A percentile compares a stretch with the other conserved stretches of the same genome.
Conservation (phyloP, 1,140 invertebrate species). For the Listronotus oregonensis region DNA sequence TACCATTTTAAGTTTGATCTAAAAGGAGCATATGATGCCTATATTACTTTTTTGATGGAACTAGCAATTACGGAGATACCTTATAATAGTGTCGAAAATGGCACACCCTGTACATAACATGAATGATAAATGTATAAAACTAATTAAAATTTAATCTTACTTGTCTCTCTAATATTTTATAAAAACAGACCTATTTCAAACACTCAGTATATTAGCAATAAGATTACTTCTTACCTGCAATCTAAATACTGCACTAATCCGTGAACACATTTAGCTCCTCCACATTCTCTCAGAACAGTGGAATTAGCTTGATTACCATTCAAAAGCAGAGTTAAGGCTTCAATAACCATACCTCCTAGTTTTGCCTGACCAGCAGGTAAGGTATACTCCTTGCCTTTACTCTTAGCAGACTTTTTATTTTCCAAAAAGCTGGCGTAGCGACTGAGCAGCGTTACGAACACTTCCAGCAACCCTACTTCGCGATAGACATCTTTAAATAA, state of each 20-base stretch:
- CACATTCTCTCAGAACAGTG: slow-evolving; percentile 89
- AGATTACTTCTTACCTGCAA: slow-evolving; percentile 69
- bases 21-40: no score
- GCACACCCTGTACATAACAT: no score
- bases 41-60: no score
- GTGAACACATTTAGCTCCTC: slow-evolving; percentile 88
- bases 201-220: no score
- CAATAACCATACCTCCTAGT: slow-evolving; percentile 84
- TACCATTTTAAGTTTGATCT: no score
- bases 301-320: slow-evolving; percentile 84
- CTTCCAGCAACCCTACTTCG: slow-evolving; percentile 96
- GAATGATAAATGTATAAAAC: no score
- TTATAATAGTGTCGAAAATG: no score
- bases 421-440: slow-evolving; percentile 82
- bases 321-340: slow-evolving; percentile 82
- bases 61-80: no score
- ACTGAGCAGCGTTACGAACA: slow-evolving; percentile 91
- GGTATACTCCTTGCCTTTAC: slow-evolving; percentile 57
- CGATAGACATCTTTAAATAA: slow-evolving; percentile 98
- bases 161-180: no score
- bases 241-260: slow-evolving; percentile 85
- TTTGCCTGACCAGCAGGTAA: slow-evolving; percentile 72
- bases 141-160: no score
- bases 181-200: no score
- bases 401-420: slow-evolving; percentile 57